A percentile compares a stretch with the other conserved stretches of the same genome.
Evolutionary conservation across 2,113 vertebrate genomes (phyloP).

Genomic region (Gadus macrocephalus): DNA sequence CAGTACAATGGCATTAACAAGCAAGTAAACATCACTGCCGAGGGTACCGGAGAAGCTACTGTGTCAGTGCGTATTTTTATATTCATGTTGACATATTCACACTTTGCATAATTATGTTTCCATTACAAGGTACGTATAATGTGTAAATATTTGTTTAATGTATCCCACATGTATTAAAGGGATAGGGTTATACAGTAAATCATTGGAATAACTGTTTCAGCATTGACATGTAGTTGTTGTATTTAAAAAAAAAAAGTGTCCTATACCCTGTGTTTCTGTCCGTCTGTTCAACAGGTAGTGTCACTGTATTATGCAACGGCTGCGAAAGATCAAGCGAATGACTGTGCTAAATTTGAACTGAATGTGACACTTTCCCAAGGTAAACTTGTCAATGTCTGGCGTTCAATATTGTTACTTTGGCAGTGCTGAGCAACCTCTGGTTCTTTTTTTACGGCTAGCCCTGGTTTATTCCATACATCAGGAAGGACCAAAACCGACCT

Average conservation of each 20-base stretch:
- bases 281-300: not conserved
- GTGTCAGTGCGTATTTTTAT: conserved; percentile 61
- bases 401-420: not conserved
- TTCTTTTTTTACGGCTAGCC: no score
- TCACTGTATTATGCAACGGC: not conserved
- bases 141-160: not conserved
- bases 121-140: not conserved
- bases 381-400: not conserved
- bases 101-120: not conserved
- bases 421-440: no score
- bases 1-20: conserved; percentile 61
- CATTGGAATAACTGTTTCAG: not conserved
- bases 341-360: not conserved
- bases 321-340: not conserved
- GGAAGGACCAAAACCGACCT: no score
- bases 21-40: conserved; percentile 69
- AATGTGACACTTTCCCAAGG: not conserved
- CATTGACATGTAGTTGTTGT: not conserved
- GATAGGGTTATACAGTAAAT: not conserved
- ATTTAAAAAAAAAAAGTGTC: no score
- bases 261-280: not conserved
- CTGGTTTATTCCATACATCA: no score
- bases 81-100: not conserved
- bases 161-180: no score
- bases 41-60: conserved; percentile 72